These are phyloP conservation scores for Caloenas nicobarica DNA, from an alignment of 2,113 vertebrate genomes.

Conservation along the genomic window DNA sequence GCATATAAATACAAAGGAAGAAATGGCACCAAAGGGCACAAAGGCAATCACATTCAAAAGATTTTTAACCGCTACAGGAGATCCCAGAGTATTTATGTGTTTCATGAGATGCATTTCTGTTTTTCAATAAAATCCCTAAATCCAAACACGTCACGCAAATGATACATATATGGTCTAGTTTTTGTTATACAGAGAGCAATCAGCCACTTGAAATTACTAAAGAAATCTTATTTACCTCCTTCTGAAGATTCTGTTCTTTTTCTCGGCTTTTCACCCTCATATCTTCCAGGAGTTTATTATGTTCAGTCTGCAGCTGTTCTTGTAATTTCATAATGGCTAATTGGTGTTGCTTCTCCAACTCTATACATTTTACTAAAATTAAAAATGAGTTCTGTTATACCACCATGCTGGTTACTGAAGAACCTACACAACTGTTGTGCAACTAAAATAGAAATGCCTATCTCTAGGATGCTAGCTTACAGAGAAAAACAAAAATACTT, in stretches of 20 bases:
- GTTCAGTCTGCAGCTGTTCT: slow-evolving; percentile 68
- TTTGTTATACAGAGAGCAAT: background rate
- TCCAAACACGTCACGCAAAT: background rate
- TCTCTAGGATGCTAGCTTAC: background rate
- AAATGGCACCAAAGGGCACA: background rate
- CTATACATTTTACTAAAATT: slow-evolving; percentile 49
- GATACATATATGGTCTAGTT: accelerated
- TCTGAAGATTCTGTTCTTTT: slow-evolving; percentile 73
- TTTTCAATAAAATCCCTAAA: background rate
- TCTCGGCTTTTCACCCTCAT: slow-evolving; percentile 48
- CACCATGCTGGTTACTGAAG: background rate
- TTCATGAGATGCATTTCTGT: background rate
- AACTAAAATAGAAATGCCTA: background rate
- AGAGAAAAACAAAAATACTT: background rate
- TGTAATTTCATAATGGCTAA: slow-evolving; percentile 56
- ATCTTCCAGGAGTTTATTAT: slow-evolving; percentile 64
- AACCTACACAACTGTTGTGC: background rate
- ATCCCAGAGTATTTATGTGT: background rate
- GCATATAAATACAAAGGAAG: background rate
- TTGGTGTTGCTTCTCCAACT: slow-evolving; percentile 75
- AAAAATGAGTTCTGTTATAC: background rate
- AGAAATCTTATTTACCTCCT: slow-evolving; percentile 73
- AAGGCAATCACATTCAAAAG: background rate
- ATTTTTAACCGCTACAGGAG: background rate
- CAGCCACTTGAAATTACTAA: background rate